A percentile compares a stretch with the other conserved stretches of the same genome.
Conservation (phyloP, 2,113 vertebrate species). For the Neolamprologus sp. region DNA sequence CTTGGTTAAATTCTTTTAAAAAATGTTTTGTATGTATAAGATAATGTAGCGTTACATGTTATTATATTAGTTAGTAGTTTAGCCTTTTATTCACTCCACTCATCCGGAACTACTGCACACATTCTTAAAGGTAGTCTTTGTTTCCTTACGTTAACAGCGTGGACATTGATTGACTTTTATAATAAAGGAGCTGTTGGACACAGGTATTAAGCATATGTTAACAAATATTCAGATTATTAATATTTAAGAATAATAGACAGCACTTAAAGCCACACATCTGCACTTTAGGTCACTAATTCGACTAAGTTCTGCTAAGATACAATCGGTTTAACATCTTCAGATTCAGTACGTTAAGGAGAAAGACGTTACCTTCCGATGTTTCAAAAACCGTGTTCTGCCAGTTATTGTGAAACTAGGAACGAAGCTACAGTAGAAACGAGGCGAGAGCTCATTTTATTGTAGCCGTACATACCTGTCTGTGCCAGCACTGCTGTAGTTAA, state of each 20-base stretch:
- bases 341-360: background rate
- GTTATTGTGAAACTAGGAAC: background rate
- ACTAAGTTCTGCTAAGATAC: background rate
- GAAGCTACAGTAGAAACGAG: background rate
- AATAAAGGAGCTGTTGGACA: background rate
- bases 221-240: background rate
- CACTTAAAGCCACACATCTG: background rate
- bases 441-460: background rate
- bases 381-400: background rate
- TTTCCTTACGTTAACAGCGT: background rate
- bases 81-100: background rate
- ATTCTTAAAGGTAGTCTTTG: background rate
- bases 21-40: background rate
- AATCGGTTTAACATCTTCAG: background rate
- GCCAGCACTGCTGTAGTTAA: constrained; percentile 6
- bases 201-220: background rate
- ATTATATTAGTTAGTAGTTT: background rate
- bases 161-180: background rate
- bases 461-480: background rate
- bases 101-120: background rate
- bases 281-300: background rate
- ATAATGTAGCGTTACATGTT: background rate
- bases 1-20: background rate
- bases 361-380: background rate
- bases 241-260: background rate